Evolutionary conservation across 35 echinoderm and acorn worm species (phyloP).

Genomic region (Diadema setosum): DNA sequence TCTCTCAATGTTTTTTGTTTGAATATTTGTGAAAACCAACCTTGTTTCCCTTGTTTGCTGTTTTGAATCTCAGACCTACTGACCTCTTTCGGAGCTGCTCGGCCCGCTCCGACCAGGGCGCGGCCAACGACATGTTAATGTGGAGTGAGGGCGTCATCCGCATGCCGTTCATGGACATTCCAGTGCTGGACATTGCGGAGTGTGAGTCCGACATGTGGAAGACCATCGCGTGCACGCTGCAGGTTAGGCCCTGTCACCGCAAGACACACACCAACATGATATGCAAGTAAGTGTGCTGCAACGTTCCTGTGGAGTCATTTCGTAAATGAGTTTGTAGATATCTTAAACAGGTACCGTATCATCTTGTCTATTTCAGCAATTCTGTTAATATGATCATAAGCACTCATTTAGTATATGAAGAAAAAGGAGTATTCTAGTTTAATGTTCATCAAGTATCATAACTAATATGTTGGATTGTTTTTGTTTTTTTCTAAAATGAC

Average conservation of each 20-base stretch:
- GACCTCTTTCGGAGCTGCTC: conserved; percentile 89
- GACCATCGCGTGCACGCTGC: conserved; percentile 90
- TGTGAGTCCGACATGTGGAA: conserved; percentile 98
- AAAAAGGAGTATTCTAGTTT: too few relatives aligned
- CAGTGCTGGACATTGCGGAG: conserved; percentile 79
- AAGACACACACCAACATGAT: conserved; percentile 97
- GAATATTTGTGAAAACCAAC: not conserved
- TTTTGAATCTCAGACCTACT: conserved; percentile 90
- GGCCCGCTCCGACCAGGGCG: conserved; percentile 63
- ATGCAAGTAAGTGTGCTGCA: conserved; percentile 97
- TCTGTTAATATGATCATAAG: too few relatives aligned
- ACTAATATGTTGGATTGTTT: too few relatives aligned
- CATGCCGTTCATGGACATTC: conserved; percentile 80
- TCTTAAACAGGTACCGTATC: too few relatives aligned
- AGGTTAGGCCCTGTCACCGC: conserved; percentile 89
- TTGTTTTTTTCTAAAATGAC: too few relatives aligned
- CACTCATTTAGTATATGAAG: too few relatives aligned
- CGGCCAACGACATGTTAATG: conserved; percentile 59
- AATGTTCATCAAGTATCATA: too few relatives aligned
- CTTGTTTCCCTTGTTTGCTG: not conserved
- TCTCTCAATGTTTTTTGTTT: not conserved
- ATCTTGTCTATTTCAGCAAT: too few relatives aligned
- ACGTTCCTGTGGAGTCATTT: too few relatives aligned
- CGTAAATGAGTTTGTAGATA: too few relatives aligned
- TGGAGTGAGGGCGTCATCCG: conserved; percentile 80